Percentiles rank a stretch among this genome's conserved stretches.
These are phyloP conservation scores for Manduca sexta DNA, from an alignment of 1,140 invertebrate genomes.

Conservation along the genomic window DNA sequence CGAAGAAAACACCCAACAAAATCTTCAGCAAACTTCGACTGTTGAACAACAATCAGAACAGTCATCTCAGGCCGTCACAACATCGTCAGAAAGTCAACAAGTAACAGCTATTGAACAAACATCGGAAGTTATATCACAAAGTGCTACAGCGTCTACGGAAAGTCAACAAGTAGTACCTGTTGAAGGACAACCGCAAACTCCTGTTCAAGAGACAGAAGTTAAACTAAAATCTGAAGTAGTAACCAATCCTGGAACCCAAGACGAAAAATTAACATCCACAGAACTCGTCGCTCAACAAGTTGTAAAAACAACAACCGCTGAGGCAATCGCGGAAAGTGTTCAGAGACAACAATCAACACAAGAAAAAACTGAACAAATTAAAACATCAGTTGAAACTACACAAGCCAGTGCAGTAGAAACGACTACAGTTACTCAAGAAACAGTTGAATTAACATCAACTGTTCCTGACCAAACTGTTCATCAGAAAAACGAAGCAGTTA, in stretches of 20 bases:
- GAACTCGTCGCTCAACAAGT: background rate
- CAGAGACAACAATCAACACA: conserved; percentile 4
- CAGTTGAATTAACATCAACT: background rate
- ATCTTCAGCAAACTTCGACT: background rate
- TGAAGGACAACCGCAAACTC: background rate
- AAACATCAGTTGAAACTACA: background rate
- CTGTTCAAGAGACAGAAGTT: conserved; percentile 1
- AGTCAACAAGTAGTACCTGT: background rate
- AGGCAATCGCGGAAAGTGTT: conserved; percentile 8
- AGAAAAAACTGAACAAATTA: background rate
- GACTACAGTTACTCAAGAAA: background rate
- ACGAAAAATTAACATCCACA: background rate
- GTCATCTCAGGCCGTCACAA: background rate
- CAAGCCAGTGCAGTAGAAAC: conserved; percentile 1
- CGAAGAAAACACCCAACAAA: background rate
- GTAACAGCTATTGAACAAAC: conserved; percentile 3
- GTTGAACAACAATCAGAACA: conserved; percentile 3
- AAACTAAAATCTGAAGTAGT: conserved; percentile 1
- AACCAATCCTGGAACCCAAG: background rate
- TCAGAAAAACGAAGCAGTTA: conserved; percentile 17
- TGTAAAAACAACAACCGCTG: background rate
- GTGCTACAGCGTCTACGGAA: background rate
- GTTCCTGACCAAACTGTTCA: conserved; percentile 13
- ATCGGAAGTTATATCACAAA: conserved; percentile 8
- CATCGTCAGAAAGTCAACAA: too few relatives aligned